Conservation (phyloP, 2,113 vertebrate species). For the Chionomys nivalis region DNA sequence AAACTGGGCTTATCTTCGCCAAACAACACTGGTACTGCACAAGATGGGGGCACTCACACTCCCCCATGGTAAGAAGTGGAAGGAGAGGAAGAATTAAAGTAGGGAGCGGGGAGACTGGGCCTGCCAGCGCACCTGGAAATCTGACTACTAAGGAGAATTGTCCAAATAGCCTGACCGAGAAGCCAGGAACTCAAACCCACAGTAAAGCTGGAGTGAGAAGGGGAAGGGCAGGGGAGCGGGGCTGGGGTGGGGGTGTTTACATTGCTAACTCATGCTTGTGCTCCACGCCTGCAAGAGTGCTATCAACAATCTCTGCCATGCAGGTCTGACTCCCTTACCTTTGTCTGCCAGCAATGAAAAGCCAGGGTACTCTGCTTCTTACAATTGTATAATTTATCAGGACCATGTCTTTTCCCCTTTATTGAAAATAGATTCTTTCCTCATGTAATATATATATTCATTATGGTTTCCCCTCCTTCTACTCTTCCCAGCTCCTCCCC, state of each 20-base stretch:
- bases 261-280: not conserved
- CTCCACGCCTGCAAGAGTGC: not conserved
- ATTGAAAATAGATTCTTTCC: not conserved
- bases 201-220: not conserved
- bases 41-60: too few species aligned
- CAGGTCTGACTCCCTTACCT: constrained; percentile 42
- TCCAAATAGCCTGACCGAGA: not conserved
- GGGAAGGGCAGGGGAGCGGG: not conserved
- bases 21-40: not conserved
- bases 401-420: not conserved
- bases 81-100: not conserved
- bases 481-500: not conserved
- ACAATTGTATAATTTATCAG: not conserved
- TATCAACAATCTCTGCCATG: not conserved
- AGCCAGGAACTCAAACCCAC: not conserved
- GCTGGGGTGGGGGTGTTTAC: not conserved
- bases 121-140: not conserved
- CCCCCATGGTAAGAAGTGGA: not conserved
- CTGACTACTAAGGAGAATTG: not conserved
- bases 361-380: not conserved
- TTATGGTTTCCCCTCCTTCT: not conserved
- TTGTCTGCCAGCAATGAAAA: not conserved
- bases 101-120: not conserved
- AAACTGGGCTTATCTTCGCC: not conserved
- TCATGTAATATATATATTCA: not conserved